Base-by-base conservation (phyloP, 2,888 invertebrate genomes). In the Biston betularia region DNA sequence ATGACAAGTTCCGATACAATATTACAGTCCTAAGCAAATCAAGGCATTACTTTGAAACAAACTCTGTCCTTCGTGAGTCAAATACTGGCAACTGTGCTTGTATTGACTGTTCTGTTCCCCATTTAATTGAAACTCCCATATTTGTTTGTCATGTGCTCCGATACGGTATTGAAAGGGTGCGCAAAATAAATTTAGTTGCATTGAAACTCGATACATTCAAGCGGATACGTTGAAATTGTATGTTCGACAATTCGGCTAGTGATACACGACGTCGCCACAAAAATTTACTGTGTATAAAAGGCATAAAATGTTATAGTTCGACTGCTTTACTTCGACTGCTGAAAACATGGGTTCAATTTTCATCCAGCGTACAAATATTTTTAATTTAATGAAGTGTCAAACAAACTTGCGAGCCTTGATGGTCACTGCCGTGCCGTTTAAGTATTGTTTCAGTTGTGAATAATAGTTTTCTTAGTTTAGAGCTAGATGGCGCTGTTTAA, bases 71-170 rank as follows among this genome's bases (percentile, higher is more conserved):
- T 57, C 52, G 38, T 11, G 44, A 54, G 42, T 50, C 54, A 58
- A 63, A 55, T 49, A 34, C 55, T 38, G 40, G 61, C 42, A 61
- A 46, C 55, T 61, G 42, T 38, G 52, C 14, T 12, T 44, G 49
- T 56, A 59, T 63, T 54, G 64, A 60, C 63, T 52, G 35, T 53
- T 46, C 33, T 52, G 46, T 53, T 42, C 33, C 34, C 35, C 33
- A 64, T 40, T 60, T 60, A 68, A 68, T 60, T 56, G 60, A 53
- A 68, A 61, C 68, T 64, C 40, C 48, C 42, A 53, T 46, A 62
- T 62, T 62, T 66, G 65, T 65, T 59, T 60, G 62, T 42, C 48
- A 38, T 57, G 64, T 40, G 46, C 52, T 57, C 42, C 33, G 56
- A 63, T 55, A 15, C 49, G 40, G 55, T 35, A 62, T 49, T 48